Conservation (phyloP, 2,113 vertebrate species). For the Recurvirostra avosetta region DNA sequence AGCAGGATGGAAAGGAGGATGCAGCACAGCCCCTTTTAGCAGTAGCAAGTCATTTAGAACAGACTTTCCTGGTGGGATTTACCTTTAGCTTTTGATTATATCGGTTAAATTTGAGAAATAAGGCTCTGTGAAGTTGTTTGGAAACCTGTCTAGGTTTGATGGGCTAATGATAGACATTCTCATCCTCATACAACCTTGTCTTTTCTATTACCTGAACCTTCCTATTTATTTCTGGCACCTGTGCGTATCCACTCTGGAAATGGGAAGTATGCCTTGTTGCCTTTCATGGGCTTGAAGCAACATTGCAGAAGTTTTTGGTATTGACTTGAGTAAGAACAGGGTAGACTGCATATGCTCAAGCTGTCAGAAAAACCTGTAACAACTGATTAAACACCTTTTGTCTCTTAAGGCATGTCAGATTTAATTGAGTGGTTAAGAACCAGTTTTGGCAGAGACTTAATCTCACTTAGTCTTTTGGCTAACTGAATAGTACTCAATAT, state of each 20-base stretch:
- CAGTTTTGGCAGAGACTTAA: conserved; percentile 53
- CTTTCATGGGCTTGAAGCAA: background rate
- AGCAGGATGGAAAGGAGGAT: background rate
- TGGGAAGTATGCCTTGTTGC: background rate
- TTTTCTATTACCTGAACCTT: background rate
- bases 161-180: background rate
- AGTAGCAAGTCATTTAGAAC: background rate
- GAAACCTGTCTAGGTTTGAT: background rate
- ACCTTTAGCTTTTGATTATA: background rate
- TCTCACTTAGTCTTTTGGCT: conserved; percentile 57
- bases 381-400: conserved; percentile 46
- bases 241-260: background rate
- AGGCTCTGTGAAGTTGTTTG: background rate
- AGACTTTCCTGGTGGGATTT: background rate
- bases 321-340: background rate
- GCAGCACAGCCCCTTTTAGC: background rate
- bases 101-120: background rate
- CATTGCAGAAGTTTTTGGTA: background rate
- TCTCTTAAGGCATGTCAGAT: conserved; percentile 50
- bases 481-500: conserved; percentile 28
- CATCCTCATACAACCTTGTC: background rate
- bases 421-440: conserved; percentile 50
- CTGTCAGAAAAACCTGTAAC: conserved; percentile 6
- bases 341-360: background rate
- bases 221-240: background rate